Evolutionary conservation across 2,113 vertebrate species (phyloP).

Genomic region (Xenopus tropicalis): DNA sequence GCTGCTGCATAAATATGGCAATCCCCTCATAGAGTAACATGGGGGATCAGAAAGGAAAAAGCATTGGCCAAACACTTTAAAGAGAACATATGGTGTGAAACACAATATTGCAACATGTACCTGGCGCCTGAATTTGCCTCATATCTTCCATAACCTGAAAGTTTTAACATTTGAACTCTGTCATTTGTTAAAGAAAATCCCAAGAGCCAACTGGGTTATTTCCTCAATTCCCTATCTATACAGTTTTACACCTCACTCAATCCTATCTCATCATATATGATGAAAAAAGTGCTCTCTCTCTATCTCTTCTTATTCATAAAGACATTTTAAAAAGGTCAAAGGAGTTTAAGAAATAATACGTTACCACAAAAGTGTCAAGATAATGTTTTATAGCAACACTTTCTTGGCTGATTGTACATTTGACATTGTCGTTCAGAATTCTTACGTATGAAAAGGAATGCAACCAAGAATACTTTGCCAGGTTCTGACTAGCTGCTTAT

Average conservation of each 20-base stretch:
- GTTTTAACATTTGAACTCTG: constrained; percentile 11
- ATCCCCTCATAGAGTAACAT: no score
- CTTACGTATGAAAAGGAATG: constrained; percentile 50
- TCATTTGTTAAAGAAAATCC: constrained; percentile 1
- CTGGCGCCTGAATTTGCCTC: not conserved
- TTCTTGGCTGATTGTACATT: constrained; percentile 39
- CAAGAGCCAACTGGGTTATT: not conserved
- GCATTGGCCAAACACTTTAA: no score
- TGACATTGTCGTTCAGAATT: constrained; percentile 43
- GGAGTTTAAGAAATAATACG: constrained; percentile 24
- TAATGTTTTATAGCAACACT: constrained; percentile 30
- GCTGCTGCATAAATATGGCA: no score
- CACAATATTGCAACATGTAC: not conserved
- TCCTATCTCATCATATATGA: constrained; percentile 25
- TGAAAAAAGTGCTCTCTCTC: not conserved
- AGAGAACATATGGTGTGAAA: no score
- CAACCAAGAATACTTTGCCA: constrained; percentile 52
- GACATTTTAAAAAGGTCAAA: constrained; percentile 38
- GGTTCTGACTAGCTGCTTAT: constrained; percentile 59
- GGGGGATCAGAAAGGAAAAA: no score
- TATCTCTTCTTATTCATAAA: constrained; percentile 26
- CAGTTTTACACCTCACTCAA: not conserved
- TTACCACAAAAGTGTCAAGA: constrained; percentile 41
- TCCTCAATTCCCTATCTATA: constrained; percentile 1
- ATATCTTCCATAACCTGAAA: not conserved